A percentile compares a stretch with the other conserved stretches of the same genome.
phyloP scores from a whole-genome alignment of 1,140 invertebrate genomes.

The Lepidotrigona ventralis region DNA sequence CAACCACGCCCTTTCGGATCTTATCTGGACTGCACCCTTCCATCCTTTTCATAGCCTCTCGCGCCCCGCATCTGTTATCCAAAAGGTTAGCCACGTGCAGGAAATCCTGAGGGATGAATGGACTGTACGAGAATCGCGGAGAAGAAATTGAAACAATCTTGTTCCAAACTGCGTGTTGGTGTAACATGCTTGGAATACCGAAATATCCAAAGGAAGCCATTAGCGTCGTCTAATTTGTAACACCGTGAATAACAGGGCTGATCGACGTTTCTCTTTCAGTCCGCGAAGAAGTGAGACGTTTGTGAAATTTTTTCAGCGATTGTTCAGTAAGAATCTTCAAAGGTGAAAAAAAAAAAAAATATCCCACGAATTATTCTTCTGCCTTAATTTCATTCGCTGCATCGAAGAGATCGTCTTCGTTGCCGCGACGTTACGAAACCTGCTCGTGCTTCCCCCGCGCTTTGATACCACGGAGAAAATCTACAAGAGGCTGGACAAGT shows the following conservation, averaged over 20 bases:
- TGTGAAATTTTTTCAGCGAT: no score
- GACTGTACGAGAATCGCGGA: conserved; percentile 15
- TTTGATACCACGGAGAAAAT: neutral
- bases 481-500: neutral
- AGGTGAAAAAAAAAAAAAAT: no score
- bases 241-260: no score
- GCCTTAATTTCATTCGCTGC: neutral
- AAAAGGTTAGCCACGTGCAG: conserved; percentile 44
- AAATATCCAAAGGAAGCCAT: no score
- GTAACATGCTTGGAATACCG: no score
- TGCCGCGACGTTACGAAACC: neutral
- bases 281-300: no score
- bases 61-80: neutral
- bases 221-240: no score
- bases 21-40: conserved; percentile 68
- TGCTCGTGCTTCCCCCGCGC: neutral
- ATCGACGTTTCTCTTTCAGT: no score
- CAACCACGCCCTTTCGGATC: conserved; percentile 61
- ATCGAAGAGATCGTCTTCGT: neutral
- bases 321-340: no score
- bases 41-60: conserved; percentile 28
- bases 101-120: conserved; percentile 48
- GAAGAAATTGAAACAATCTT: conserved; percentile 39
- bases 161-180: neutral
- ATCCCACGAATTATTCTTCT: neutral